These are phyloP conservation scores for Limenitis camilla DNA, from an alignment of 2,888 invertebrate genomes.

Conservation along the genomic window DNA sequence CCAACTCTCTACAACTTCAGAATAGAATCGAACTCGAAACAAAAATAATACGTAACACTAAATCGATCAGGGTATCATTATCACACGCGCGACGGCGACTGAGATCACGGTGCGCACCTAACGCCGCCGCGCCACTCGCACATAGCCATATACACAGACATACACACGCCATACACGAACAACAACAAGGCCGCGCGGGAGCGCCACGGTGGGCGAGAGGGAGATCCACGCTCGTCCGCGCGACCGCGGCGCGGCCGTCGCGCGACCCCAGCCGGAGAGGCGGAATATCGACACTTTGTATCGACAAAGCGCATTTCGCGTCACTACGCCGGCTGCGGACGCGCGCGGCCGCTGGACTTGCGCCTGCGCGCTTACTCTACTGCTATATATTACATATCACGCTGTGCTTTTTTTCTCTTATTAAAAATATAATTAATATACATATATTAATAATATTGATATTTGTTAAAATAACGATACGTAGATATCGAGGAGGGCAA, in stretches of 20 bases:
- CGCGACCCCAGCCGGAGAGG: constrained; percentile 25
- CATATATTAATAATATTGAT: constrained; percentile 69
- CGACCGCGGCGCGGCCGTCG: constrained; percentile 39
- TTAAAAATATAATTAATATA: constrained; percentile 72
- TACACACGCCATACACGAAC: too few relatives aligned
- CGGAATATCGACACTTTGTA: constrained; percentile 37
- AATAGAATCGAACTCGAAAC: constrained; percentile 71
- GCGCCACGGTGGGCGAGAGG: constrained; percentile 48
- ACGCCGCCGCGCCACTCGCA: too few relatives aligned
- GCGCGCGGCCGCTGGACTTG: constrained; percentile 33
- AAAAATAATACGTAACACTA: constrained; percentile 68
- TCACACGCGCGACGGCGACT: constrained; percentile 68
- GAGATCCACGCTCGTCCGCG: constrained; percentile 42
- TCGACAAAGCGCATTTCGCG: constrained; percentile 38
- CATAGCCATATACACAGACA: too few relatives aligned
- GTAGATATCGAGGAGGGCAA: constrained; percentile 71
- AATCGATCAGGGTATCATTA: constrained; percentile 62
- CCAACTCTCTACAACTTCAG: constrained; percentile 67
- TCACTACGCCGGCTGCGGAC: constrained; percentile 31
- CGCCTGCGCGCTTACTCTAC: constrained; percentile 57
- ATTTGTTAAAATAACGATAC: constrained; percentile 73
- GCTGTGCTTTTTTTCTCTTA: constrained; percentile 74
- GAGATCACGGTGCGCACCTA: constrained; percentile 63
- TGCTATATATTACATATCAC: constrained; percentile 74
- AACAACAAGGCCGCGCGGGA: constrained; percentile 50